Base-by-base conservation (phyloP, 2,113 vertebrate genomes). In the Urocitellus parryii region DNA sequence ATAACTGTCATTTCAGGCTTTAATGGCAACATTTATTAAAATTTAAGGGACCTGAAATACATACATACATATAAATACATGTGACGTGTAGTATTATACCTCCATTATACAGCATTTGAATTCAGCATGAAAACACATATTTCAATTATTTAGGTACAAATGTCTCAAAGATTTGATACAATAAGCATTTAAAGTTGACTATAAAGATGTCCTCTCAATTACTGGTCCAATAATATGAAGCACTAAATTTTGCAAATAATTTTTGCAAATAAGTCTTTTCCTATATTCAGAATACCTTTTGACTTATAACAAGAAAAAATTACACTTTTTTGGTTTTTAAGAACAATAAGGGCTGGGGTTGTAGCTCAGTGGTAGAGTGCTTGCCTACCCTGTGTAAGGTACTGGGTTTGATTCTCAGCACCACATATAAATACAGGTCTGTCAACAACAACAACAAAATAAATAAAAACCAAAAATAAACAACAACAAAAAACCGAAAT, bases 111-210 rank as follows among this genome's bases (percentile, higher is more conserved):
- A 16, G 39, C 16, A 29, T 32, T 67, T 96, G 88, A 84, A 92
- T 77, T 58, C 27, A 67, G 7, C 78, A 70, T 72, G 34, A 67
- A 88, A 81, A 78, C 34, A 56, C 39, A 53, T 84, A 72, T 76
- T 90, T 88, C 51, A 91, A 27, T 81, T 67, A 83, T n/a, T 73
- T 83, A 90, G 37, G 12, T 45, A 94, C 24, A 68, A 61, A 89
- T 56, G 10, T 65, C 80, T 80, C 58, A 63, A 78, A 72, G 80
- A 78, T 56, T 27, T 18, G 39, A 61, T 72, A 74, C 18, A 78
- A 70, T 51, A 25, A 67, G 34, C n/a, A 89, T 78, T 76, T 76
- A 90, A n/a, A 81, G 6, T 32, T 48, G 25, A 16, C 56, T 8
- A 58, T 56, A 61, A 88, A 74, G 32, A 22, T 72, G 34, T 25